Base-by-base conservation (phyloP, 2,888 invertebrate genomes). In the Aproaerema taeniolella region DNA sequence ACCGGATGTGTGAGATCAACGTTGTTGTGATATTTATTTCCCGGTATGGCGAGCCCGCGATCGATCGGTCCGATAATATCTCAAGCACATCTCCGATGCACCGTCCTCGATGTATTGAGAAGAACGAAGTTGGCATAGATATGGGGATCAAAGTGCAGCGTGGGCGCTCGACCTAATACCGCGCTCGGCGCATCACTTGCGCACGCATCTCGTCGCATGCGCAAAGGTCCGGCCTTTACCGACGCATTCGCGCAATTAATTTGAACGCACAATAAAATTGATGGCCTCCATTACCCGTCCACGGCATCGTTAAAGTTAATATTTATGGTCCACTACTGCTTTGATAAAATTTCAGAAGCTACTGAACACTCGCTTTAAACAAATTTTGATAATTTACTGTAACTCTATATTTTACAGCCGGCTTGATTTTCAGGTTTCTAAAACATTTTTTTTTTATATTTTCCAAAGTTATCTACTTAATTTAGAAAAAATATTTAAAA, bases 141-240 rank as follows among this genome's bases (percentile, higher is more conserved):
- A 68, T 71, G 65, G 59, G 58, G 74, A 82, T 81, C 83, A 83
- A 83, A 82, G 83, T 82, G 80, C 81, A 65, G 72, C 71, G 83
- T 83, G 81, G 83, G 83, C 81, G 82, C 71, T 59, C 75, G 83
- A 75, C 82, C 82, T 70, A 81, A 85, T 83, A 83, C 85, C 81
- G 61, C 74, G 61, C 8, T 3, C 35, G 35, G 29, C 16, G 61
- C 65, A 20, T 28, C 34, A 25, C 16, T 17, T 38, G 40, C 38
- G 38, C 31, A 29, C 25, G 55, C 60, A 59, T 58, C 61, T 59
- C 59, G 63, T 52, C 77, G 74, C 75, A 65, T 65, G 71, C 79
- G 75, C 72, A 67, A 55, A 31, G 36, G 29, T 24, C 67, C 67
- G 67, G 70, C 74, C 81, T 77, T 75, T 73, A 66, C 66, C 66